Conservation (phyloP, 2,797 vertebrate species). For the Rhinella marina region DNA sequence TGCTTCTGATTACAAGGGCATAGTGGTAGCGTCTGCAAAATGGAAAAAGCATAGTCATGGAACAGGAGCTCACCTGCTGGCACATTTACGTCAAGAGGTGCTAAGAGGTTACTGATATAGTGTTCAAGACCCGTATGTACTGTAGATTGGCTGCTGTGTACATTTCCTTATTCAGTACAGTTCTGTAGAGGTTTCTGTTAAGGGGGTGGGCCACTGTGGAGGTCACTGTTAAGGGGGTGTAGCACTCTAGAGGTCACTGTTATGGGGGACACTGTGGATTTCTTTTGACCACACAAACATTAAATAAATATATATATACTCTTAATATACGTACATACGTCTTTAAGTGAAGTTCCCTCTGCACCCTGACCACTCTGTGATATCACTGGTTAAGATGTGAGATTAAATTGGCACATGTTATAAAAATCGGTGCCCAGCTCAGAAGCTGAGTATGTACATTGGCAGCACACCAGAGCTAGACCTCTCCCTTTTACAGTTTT, state of each 20-base stretch:
- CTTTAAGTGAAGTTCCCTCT: not conserved
- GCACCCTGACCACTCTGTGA: not conserved
- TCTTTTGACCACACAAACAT: too few species aligned
- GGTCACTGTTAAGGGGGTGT: too few species aligned
- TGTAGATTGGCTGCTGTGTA: not conserved
- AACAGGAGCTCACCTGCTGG: not conserved
- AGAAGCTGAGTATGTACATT: slow-evolving; percentile 7
- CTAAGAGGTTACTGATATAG: not conserved
- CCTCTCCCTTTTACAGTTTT: not conserved
- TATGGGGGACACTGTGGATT: too few species aligned
- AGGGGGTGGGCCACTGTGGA: too few species aligned
- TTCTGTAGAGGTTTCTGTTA: too few species aligned
- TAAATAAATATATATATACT: too few species aligned
- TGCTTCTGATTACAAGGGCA: too few species aligned
- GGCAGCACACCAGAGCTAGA: not conserved
- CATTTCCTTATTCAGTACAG: not conserved
- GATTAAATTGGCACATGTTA: slow-evolving; percentile 8
- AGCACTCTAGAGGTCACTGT: too few species aligned
- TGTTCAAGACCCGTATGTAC: not conserved
- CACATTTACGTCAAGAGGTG: not conserved
- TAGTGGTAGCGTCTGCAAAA: not conserved
- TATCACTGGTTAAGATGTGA: not conserved
- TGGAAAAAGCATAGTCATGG: not conserved
- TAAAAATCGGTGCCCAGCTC: not conserved
- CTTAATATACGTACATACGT: not conserved